Base-by-base conservation (phyloP, 2,888 invertebrate genomes). In the Aromia moschata region DNA sequence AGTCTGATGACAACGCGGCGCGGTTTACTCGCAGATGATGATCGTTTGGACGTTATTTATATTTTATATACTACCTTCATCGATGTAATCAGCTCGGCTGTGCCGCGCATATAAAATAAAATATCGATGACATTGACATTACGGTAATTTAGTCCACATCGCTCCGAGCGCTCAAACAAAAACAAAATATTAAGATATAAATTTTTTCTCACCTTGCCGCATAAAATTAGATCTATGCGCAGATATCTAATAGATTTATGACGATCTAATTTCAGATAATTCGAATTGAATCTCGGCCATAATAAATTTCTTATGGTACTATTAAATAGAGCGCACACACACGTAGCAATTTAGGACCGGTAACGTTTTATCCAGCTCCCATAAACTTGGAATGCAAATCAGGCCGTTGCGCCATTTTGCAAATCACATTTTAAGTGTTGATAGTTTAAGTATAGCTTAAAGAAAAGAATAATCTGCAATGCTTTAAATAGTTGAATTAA, bases 261-360 rank as follows among this genome's bases (percentile, higher is more conserved):
- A 59, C 56, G 58, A 60, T 60, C 58, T 64, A 60, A 64, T 64
- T 64, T 58, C 56, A 56, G 65, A 62, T 67, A 60, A 64, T 62
- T 62, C 51, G 59, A 57, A 62, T 62, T 59, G 62, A 59, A 62
- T 62, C 56, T 58, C 56, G 17, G 15, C 44, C 36, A 54, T 62
- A 59, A 59, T 62, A 59, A 59, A 62, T 62, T 56, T 54, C 59
- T 51, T 40, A 30, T 37, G 14, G 40, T 25, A 30, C 25, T 41
- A 52, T 40, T 41, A 41, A 52, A 40, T 31, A 38, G 20, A 33
- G 4, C 25, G 3, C 58, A 49, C 58, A 59, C 56, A 54, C 55
- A 58, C 58, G 43, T 16, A 41, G 62, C 56, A 62, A 62, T 62
- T 62, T 62, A 44, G 56, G 53, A 61, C 45, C 56, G 56, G 56